Evolutionary conservation across 2,888 invertebrate genomes (phyloP), one percentile per base, ranked within the genome.

Genomic region (Eupithecia dodoneata): DNA sequence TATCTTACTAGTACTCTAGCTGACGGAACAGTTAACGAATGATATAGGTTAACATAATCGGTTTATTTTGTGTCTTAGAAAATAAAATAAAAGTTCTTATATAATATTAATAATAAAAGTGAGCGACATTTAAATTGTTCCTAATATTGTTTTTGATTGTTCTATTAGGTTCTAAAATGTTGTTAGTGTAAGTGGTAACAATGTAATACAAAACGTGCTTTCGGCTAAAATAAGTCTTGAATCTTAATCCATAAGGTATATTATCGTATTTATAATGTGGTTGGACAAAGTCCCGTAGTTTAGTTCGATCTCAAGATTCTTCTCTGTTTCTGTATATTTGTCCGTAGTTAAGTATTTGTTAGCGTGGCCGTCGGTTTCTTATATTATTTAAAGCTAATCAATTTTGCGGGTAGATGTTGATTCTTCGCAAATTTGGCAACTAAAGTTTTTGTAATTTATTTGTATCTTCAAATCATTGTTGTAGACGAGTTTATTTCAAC

Each of bases 271-370:
- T 74, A 74, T 78, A 72, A 63, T 73, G 67, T 75, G 42, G 76
- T 69, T 49, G 47, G 78, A 74, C 76, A 71, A 44, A 73, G 78
- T 76, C 74, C 15, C 55, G 41, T 78, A 69, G n/a, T 52, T 71
- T 78, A 78, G 41, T 69, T 65, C 55, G 78, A 78, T 78, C 78
- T 78, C 78, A 78, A 15, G 67, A n/a, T 44, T 63, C 66, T 75
- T 41, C n/a, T 75, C 49, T 66, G 30, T 72, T 49, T 73, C 49
- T 75, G 73, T 75, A 73, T 71, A 76, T 71, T 76, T 30, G 63
- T 30, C 12, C 30, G 30, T 63, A 63, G 30, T 30, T 59, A 59
- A 30, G 63, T 63, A 30, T 63, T 59, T 10, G 18, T 63, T 59
- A 18, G 12, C 55, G 69, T 70, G 66, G 63, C 7, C 52, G 69